Evolutionary conservation across 2,113 vertebrate species (phyloP).

Genomic region (Ptyas mucosa): DNA sequence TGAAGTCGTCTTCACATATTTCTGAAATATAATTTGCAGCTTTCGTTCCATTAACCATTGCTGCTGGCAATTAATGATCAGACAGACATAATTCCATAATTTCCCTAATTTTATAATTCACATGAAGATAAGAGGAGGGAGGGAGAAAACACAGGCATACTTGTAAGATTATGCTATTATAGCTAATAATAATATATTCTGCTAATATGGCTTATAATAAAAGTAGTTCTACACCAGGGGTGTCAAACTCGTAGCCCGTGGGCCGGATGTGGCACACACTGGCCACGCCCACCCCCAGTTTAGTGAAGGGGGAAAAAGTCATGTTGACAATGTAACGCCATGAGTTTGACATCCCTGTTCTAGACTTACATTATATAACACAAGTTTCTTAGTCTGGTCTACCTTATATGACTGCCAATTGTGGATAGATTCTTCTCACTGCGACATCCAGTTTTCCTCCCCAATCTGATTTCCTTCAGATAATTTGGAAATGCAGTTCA

Average conservation of each 20-base stretch:
- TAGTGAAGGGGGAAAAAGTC: no score
- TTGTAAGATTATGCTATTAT: background rate
- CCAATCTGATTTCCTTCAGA: background rate
- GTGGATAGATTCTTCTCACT: background rate
- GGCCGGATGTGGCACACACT: no score
- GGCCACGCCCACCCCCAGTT: no score
- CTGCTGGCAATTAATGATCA: background rate
- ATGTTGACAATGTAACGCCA: no score
- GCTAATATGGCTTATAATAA: background rate
- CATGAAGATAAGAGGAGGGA: background rate
- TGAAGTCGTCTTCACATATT: no score
- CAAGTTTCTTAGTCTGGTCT: background rate
- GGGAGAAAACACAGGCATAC: background rate
- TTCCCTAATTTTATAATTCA: background rate
- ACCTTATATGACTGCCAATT: background rate
- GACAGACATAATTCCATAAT: background rate
- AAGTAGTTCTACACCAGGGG: background rate
- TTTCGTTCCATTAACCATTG: background rate
- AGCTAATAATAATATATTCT: background rate
- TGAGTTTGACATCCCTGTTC: no score
- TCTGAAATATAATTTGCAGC: no score
- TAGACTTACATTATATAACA: background rate
- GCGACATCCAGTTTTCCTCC: background rate
- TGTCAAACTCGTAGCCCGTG: no score
- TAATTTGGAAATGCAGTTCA: background rate